Evolutionary conservation across 2,888 invertebrate genomes (phyloP).

Genomic region (Cryptosula pallasiana): DNA sequence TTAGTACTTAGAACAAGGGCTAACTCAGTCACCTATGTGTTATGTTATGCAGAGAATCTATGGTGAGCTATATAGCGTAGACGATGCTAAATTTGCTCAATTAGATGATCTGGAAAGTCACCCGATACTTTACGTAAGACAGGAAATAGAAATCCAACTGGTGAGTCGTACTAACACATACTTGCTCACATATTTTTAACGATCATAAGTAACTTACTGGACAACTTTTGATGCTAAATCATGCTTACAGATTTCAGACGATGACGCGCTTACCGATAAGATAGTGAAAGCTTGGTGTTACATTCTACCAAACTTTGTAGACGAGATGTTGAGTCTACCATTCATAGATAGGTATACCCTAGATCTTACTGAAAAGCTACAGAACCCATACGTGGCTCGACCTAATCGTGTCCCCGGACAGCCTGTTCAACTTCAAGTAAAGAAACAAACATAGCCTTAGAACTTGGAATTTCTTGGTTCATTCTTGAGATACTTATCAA

Average conservation of each 20-base stretch:
- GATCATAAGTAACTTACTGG: too few relatives aligned
- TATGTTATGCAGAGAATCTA: neutral
- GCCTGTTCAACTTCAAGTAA: neutral
- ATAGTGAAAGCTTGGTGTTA: neutral
- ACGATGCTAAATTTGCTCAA: neutral
- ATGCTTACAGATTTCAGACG: neutral
- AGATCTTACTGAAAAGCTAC: neutral
- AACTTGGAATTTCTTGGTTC: too few relatives aligned
- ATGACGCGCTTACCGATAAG: neutral
- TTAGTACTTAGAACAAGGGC: neutral
- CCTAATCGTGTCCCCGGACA: neutral
- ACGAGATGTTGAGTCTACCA: neutral
- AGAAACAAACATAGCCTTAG: neutral
- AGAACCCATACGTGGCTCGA: neutral
- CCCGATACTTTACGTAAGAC: slow-evolving; percentile 3
- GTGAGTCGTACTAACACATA: too few relatives aligned
- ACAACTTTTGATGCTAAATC: too few relatives aligned
- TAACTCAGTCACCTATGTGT: neutral
- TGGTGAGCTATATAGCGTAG: slow-evolving; percentile 5
- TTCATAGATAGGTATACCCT: neutral
- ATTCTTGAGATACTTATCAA: too few relatives aligned
- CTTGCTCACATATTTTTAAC: neutral
- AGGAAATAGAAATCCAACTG: neutral
- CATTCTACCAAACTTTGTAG: neutral
- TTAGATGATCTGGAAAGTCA: slow-evolving; percentile 5